These are phyloP conservation scores for Noctua fimbriata DNA, from an alignment of 2,888 invertebrate species.

Conservation along the genomic window DNA sequence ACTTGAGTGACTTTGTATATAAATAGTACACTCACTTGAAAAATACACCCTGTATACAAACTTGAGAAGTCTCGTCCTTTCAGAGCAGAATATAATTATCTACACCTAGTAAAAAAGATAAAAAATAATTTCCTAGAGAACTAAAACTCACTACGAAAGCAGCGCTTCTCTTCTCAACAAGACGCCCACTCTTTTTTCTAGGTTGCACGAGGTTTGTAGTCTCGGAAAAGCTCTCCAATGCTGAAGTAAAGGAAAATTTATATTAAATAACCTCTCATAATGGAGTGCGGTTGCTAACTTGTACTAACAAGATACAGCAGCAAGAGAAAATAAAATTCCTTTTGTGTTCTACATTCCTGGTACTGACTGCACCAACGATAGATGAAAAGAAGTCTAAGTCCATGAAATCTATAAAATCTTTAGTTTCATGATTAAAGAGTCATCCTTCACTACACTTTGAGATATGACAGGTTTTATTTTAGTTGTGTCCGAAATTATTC, in stretches of 20 bases:
- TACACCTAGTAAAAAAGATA: background rate
- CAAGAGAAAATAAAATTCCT: constrained; percentile 22
- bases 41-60: too few relatives aligned
- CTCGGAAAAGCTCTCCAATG: constrained; percentile 28
- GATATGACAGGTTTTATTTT: background rate
- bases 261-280: constrained; percentile 45
- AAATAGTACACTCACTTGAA: too few relatives aligned
- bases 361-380: background rate
- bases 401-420: background rate
- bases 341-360: constrained; percentile 4
- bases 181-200: constrained; percentile 5
- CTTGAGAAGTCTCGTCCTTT: constrained; percentile 1
- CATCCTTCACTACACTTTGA: background rate
- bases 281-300: constrained; percentile 35
- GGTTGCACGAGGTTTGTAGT: too few relatives aligned
- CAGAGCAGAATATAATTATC: background rate
- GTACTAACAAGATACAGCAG: constrained; percentile 43
- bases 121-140: background rate
- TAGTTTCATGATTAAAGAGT: background rate
- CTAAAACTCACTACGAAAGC: background rate
- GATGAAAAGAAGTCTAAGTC: background rate
- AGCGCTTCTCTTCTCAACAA: constrained; percentile 2
- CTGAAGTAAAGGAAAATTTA: constrained; percentile 45
- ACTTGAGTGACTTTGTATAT: too few relatives aligned
- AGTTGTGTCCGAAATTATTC: background rate